phyloP scores from a whole-genome alignment of 2,797 vertebrate genomes.

The Coranthus polyacanthus region DNA sequence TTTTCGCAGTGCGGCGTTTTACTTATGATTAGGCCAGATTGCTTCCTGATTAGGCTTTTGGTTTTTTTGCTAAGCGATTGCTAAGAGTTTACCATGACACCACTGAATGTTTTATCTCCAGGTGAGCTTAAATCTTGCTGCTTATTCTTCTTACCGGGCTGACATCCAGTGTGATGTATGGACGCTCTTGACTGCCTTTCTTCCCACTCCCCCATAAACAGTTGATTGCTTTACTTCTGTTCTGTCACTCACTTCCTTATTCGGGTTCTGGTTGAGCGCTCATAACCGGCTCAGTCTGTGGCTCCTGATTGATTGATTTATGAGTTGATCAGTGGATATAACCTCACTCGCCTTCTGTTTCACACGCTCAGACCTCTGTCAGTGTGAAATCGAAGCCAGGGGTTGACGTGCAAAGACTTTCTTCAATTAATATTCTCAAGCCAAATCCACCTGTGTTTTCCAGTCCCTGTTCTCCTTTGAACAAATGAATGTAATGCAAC shows the following conservation, averaged over 20 bases:
- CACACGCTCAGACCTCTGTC: conserved; percentile 54
- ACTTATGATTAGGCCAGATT: too few relatives aligned
- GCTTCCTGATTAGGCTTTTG: too few relatives aligned
- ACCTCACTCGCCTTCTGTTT: conserved; percentile 52
- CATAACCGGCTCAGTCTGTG: conserved; percentile 53
- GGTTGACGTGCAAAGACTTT: conserved; percentile 31
- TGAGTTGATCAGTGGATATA: conserved; percentile 65
- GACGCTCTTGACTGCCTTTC: conserved; percentile 41
- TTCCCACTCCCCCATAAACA: conserved; percentile 61
- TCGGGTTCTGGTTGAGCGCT: conserved; percentile 52
- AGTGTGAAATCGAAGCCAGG: conserved; percentile 55
- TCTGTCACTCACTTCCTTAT: conserved; percentile 74
- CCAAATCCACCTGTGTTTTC: conserved; percentile 22
- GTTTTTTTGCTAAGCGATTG: too few relatives aligned
- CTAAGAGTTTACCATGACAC: conserved; percentile 1
- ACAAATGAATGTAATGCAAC: background rate
- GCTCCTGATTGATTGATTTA: conserved; percentile 77
- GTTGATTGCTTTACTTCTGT: conserved; percentile 83
- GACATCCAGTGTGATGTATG: conserved; percentile 66
- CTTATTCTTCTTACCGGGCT: conserved; percentile 15
- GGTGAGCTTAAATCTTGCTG: conserved; percentile 15
- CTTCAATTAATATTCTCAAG: conserved; percentile 54
- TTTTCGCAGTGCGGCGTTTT: too few relatives aligned
- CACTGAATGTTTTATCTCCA: background rate
- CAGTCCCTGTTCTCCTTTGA: background rate